Conservation (phyloP, 2,888 invertebrate genomes). For the Stratiomys singularior region DNA sequence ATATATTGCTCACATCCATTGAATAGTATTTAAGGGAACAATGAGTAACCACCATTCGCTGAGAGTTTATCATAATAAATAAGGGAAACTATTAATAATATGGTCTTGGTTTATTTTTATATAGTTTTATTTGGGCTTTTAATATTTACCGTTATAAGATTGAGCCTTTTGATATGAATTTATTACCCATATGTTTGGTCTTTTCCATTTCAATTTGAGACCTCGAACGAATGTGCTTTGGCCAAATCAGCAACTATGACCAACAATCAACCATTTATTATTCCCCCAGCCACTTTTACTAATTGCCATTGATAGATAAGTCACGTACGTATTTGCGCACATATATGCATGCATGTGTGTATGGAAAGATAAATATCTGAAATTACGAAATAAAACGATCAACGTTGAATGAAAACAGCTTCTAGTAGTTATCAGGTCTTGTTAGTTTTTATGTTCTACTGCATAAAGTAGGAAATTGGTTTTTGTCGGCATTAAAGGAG, state of each 20-base stretch:
- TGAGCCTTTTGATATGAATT: background rate
- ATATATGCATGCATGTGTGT: background rate
- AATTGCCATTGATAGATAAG: conserved; percentile 36
- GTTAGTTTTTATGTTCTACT: background rate
- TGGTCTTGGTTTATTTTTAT: background rate
- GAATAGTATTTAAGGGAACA: background rate
- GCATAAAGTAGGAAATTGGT: background rate
- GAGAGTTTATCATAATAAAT: background rate
- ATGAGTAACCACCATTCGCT: background rate
- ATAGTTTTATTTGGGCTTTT: background rate
- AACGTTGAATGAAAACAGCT: background rate
- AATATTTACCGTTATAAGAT: background rate
- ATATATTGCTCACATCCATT: background rate
- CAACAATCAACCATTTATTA: background rate
- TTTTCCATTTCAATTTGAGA: background rate
- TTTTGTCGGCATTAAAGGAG: background rate
- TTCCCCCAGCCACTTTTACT: conserved; percentile 14
- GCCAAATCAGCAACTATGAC: background rate
- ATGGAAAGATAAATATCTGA: background rate
- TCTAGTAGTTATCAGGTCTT: background rate
- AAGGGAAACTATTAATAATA: background rate
- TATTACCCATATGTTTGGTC: background rate
- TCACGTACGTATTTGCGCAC: conserved; percentile 2
- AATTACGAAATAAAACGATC: background rate
- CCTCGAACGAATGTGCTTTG: too few species aligned